Evolutionary conservation across 2,113 vertebrate species (phyloP).

Genomic region (Atherinomorus stipes): DNA sequence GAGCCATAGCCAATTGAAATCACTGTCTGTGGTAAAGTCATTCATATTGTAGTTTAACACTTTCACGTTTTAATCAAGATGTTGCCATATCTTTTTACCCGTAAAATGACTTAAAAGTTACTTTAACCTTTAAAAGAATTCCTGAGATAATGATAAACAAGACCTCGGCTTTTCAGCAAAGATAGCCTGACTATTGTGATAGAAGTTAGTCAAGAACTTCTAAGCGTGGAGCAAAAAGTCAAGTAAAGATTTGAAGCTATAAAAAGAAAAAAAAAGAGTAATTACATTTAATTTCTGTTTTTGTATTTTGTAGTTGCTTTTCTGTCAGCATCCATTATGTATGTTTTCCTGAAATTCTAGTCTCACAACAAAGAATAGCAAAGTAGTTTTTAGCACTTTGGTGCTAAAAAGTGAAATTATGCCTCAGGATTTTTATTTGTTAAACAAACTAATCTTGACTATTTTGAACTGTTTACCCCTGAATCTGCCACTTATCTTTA

Average conservation of each 20-base stretch:
- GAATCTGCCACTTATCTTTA: neutral
- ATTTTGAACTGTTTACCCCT: no score
- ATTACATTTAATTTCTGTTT: neutral
- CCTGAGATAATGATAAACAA: neutral
- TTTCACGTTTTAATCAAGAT: no score
- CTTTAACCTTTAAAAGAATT: neutral
- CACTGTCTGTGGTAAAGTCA: no score
- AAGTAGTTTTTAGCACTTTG: constrained; percentile 5
- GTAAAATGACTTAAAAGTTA: neutral
- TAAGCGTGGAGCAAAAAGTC: neutral
- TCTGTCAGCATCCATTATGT: neutral
- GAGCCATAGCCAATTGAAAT: no score
- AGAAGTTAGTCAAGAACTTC: neutral
- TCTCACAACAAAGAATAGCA: neutral
- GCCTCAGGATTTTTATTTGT: neutral
- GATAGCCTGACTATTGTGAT: neutral
- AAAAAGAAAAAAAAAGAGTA: neutral
- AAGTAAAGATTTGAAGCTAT: neutral
- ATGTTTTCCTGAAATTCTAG: neutral
- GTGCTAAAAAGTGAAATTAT: neutral
- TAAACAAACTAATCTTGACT: neutral
- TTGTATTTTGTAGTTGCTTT: constrained; percentile 3
- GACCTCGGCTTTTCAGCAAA: neutral
- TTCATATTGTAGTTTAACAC: no score
- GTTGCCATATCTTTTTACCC: no score